Evolutionary conservation across 2,113 vertebrate genomes (phyloP), one percentile per base, ranked within the genome.

Genomic region (Catharus bicknelli): DNA sequence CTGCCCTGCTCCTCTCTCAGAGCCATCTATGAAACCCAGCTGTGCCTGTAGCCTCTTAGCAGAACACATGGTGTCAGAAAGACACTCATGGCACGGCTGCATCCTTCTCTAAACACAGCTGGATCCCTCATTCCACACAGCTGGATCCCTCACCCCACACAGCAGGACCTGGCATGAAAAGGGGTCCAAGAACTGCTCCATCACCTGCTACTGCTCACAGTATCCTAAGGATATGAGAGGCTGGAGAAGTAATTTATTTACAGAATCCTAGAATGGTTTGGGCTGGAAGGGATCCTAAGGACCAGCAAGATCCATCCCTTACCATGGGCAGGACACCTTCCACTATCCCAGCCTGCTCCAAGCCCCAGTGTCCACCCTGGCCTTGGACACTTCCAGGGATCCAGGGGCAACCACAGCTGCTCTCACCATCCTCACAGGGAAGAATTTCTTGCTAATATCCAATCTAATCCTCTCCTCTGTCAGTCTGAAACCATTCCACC

Each of bases 291-390:
- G 36, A 36, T 14, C 32, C 58, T 29, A 66, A 58, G 6, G 10
- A 3, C 1, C 12, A 81, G 0, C 22, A 1, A 38, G 14, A 51
- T 0, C 18, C 43, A 50, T 2, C 12, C 34, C 7, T 15, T 64
- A 4, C 36, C 43, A 64, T 16, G 8, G 38, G 32, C 51, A 45
- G 32, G 59, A 66, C 53, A 80, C 10, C 5, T 59, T 2, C 38
- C 16, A 67, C 38, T 19, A 0, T 9, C 10, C 45, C 51, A 73
- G 68, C 4, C 0, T 58, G 36, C 19, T 81, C 27, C 59, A 13
- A 80, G 36, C 6, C 43, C 34, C 50, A 51, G 9, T 0, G 0
- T 38, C 40, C 57, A 48, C 0, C 11, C 19, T 14, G 30, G 42
- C 42, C 16, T 48, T 48, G 74, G 30, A 2, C 30, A 42, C 34